Conservation (phyloP, 2,888 invertebrate species). For the Epinotia bilunana region DNA sequence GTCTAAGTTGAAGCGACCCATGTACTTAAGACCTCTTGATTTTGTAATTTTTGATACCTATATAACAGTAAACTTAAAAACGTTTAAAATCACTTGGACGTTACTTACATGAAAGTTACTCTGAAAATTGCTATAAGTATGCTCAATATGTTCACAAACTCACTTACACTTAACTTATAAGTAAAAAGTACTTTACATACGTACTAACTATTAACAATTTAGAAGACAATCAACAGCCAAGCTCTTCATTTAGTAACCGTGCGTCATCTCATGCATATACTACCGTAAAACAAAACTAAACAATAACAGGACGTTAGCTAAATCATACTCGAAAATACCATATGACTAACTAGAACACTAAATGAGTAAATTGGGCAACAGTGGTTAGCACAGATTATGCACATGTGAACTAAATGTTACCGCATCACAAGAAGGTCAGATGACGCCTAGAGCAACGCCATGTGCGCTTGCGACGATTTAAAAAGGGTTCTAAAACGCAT, state of each 20-base stretch:
- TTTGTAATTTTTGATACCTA: too few relatives aligned
- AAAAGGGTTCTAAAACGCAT: neutral
- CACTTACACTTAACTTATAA: too few relatives aligned
- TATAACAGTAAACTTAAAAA: too few relatives aligned
- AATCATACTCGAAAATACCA: neutral
- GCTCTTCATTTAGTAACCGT: neutral
- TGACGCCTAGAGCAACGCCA: slow-evolving; percentile 24
- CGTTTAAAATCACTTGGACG: too few relatives aligned
- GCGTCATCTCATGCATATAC: slow-evolving; percentile 8
- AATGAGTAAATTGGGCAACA: slow-evolving; percentile 28
- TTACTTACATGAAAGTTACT: too few relatives aligned
- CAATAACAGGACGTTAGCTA: neutral
- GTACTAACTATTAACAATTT: too few relatives aligned
- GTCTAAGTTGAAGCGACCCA: too few relatives aligned
- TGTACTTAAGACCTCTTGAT: too few relatives aligned
- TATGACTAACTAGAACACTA: slow-evolving; percentile 4
- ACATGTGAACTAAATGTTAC: slow-evolving; percentile 55
- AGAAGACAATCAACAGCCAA: neutral
- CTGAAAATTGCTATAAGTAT: too few relatives aligned
- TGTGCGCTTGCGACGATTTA: slow-evolving; percentile 14
- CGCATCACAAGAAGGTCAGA: slow-evolving; percentile 48
- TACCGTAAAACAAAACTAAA: neutral
- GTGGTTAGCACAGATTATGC: slow-evolving; percentile 54
- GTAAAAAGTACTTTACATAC: too few relatives aligned
- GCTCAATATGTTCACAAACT: too few relatives aligned